A percentile compares a stretch with the other conserved stretches of the same genome.
phyloP scores from a whole-genome alignment of 2,888 invertebrate species.

The Lottia gigantea region DNA sequence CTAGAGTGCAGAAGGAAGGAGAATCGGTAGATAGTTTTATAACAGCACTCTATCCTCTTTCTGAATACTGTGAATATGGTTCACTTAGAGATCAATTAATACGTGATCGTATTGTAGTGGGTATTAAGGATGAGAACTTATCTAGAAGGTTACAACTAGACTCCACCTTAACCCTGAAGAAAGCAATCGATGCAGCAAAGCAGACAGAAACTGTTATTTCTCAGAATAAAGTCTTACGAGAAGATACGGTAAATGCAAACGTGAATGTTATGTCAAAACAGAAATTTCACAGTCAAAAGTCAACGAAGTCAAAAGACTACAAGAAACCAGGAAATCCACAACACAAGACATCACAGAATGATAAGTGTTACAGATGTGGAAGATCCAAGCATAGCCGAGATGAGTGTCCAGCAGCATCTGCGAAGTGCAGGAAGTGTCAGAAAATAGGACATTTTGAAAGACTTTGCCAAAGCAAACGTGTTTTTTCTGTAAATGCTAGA shows the following conservation, averaged over 20 bases:
- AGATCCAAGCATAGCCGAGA: not conserved
- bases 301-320: not conserved
- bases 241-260: not conserved
- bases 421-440: not conserved
- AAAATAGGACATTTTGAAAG: not conserved
- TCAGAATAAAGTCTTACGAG: not conserved
- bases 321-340: not conserved
- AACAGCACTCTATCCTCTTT: not conserved
- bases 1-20: not conserved
- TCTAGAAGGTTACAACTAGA: not conserved
- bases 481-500: not conserved
- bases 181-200: not conserved
- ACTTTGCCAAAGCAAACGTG: not conserved
- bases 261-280: not conserved
- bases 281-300: not conserved
- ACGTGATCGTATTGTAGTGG: not conserved
- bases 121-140: not conserved
- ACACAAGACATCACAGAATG: too few relatives aligned
- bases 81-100: not conserved
- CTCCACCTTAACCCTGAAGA: not conserved
- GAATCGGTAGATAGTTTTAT: not conserved
- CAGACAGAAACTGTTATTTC: not conserved
- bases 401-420: not conserved
- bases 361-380: not conserved
- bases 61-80: conserved; percentile 1